These are phyloP conservation scores for Puntigrus tetrazona DNA, from an alignment of 2,113 vertebrate species.

Conservation along the genomic window DNA sequence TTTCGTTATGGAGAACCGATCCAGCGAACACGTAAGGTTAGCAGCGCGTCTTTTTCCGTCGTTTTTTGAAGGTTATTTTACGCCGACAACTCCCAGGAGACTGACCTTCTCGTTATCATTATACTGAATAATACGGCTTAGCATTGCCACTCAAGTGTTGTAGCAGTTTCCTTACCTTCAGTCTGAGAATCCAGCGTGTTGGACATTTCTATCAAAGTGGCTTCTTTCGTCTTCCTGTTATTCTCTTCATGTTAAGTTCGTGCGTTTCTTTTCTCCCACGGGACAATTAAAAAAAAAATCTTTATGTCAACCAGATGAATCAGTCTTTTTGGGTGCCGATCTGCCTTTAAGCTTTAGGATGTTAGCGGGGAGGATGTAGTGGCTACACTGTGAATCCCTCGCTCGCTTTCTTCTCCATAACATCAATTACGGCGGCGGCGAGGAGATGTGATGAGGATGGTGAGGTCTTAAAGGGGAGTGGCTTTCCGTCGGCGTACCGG, in stretches of 20 bases:
- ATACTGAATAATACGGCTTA: too few species aligned
- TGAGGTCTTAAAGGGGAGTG: conserved; percentile 44
- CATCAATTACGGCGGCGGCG: background rate
- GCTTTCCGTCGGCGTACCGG: conserved; percentile 27
- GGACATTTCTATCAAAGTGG: conserved; percentile 77
- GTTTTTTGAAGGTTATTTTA: conserved; percentile 5
- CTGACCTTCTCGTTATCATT: background rate
- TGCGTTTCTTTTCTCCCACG: conserved; percentile 6
- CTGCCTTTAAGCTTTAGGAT: background rate
- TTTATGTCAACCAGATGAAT: background rate
- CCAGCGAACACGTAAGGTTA: background rate
- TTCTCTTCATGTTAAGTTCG: conserved; percentile 68
- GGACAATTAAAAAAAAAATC: background rate
- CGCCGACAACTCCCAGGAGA: background rate
- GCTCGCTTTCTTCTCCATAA: conserved; percentile 19
- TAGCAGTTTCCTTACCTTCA: conserved; percentile 62
- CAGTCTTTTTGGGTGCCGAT: background rate
- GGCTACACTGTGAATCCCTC: background rate
- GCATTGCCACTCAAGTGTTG: background rate
- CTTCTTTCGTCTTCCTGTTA: conserved; percentile 74
- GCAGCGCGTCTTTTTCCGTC: background rate
- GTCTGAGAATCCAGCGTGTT: conserved; percentile 62
- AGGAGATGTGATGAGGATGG: conserved; percentile 12
- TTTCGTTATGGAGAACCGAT: background rate
- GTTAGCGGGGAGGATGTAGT: background rate